Evolutionary conservation across 1,140 invertebrate genomes (phyloP).

Genomic region (Procambarus clarkii): DNA sequence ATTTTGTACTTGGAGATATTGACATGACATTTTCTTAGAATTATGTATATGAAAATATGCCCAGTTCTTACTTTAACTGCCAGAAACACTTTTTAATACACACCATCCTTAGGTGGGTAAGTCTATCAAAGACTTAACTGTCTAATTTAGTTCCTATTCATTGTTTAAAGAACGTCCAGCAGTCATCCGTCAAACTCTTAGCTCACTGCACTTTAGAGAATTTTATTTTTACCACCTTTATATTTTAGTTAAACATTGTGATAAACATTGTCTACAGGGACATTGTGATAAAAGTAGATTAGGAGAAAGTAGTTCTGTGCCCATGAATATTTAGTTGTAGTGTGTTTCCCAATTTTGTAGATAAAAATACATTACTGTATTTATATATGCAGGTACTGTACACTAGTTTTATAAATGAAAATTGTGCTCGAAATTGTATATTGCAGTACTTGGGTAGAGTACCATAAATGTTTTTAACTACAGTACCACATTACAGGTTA

Average conservation of each 20-base stretch:
- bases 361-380: not conserved
- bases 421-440: not conserved
- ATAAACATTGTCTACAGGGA: constrained; percentile 23
- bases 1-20: not conserved
- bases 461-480: not conserved
- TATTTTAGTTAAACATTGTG: too few species aligned
- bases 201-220: constrained; percentile 38
- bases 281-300: constrained; percentile 25
- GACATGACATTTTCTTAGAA: not conserved
- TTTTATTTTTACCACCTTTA: not conserved
- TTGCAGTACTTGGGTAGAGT: not conserved
- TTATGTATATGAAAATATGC: not conserved
- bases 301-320: not conserved
- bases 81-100: constrained; percentile 5
- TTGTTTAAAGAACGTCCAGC: not conserved
- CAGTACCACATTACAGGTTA: too few species aligned
- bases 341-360: not conserved
- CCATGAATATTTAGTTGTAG: constrained; percentile 13
- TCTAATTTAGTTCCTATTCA: constrained; percentile 46
- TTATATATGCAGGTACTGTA: not conserved
- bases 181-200: constrained; percentile 14
- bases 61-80: not conserved
- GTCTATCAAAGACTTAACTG: not conserved
- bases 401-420: not conserved
- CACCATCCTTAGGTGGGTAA: constrained; percentile 3